phyloP scores from a whole-genome alignment of 2,113 vertebrate genomes.

The Gadus chalcogrammus region DNA sequence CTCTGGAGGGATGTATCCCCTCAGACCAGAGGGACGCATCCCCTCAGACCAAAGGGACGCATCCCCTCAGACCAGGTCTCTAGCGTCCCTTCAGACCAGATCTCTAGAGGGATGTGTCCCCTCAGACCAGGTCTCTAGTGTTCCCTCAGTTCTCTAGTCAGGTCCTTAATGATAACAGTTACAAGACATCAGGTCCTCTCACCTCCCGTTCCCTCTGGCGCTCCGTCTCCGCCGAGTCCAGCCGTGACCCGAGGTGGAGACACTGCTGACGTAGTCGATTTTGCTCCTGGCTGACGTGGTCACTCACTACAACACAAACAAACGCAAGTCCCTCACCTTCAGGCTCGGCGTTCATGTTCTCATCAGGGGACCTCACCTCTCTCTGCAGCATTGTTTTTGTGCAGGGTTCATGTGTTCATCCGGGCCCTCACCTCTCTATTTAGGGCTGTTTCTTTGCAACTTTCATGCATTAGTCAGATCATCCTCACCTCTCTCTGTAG shows the following conservation, averaged over 20 bases:
- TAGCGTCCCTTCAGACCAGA: no score
- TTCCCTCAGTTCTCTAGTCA: no score
- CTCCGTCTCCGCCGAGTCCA: constrained; percentile 78
- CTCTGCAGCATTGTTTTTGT: constrained; percentile 71
- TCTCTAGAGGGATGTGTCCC: no score
- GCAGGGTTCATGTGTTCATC: constrained; percentile 50
- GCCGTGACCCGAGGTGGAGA: constrained; percentile 80
- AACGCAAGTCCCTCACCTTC: not conserved
- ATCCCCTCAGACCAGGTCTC: no score
- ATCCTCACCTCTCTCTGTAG: no score
- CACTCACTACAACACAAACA: constrained; percentile 67
- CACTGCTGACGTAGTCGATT: constrained; percentile 80
- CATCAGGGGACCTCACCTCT: constrained; percentile 68
- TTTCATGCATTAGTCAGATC: no score
- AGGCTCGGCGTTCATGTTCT: not conserved
- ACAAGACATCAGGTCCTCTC: constrained; percentile 14
- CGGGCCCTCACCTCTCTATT: no score
- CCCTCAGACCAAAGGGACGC: no score
- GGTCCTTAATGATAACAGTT: not conserved
- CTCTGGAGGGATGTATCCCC: no score
- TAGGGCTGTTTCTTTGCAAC: no score
- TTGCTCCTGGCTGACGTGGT: constrained; percentile 74
- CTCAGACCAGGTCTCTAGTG: no score
- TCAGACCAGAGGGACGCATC: no score
- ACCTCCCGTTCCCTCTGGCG: constrained; percentile 86